Conservation (phyloP, 2,888 invertebrate species). For the Xanthostigma xanthostigma region DNA sequence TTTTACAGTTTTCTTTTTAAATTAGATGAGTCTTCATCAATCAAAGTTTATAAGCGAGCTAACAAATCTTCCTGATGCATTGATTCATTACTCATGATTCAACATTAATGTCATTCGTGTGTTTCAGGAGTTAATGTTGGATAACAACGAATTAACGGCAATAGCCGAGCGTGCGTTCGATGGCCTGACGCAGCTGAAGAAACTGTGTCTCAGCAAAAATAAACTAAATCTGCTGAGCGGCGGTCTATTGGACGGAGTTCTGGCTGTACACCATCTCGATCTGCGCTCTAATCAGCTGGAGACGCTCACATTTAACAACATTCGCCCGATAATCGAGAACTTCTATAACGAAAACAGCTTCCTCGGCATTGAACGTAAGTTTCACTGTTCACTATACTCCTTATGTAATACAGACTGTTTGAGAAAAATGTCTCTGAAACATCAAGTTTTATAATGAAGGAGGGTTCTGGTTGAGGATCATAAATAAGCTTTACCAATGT, state of each 20-base stretch:
- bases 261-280: constrained; percentile 57
- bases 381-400: neutral
- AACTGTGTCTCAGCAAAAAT: constrained; percentile 62
- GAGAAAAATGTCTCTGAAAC: too few relatives aligned
- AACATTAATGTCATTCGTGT: neutral
- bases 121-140: constrained; percentile 24
- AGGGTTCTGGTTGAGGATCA: too few relatives aligned
- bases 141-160: constrained; percentile 36
- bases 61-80: too few relatives aligned
- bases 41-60: too few relatives aligned
- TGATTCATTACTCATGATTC: too few relatives aligned
- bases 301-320: constrained; percentile 60
- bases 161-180: constrained; percentile 65
- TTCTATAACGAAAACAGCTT: constrained; percentile 59
- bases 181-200: constrained; percentile 55
- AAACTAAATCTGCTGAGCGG: constrained; percentile 54
- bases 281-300: constrained; percentile 62
- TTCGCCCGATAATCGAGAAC: constrained; percentile 63
- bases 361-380: constrained; percentile 64
- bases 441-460: too few relatives aligned
- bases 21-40: too few relatives aligned
- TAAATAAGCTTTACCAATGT: too few relatives aligned
- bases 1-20: too few relatives aligned
- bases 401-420: too few relatives aligned
- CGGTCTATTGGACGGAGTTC: constrained; percentile 56